phyloP scores from a whole-genome alignment of 1,140 invertebrate genomes.

The Orussus abietinus region DNA sequence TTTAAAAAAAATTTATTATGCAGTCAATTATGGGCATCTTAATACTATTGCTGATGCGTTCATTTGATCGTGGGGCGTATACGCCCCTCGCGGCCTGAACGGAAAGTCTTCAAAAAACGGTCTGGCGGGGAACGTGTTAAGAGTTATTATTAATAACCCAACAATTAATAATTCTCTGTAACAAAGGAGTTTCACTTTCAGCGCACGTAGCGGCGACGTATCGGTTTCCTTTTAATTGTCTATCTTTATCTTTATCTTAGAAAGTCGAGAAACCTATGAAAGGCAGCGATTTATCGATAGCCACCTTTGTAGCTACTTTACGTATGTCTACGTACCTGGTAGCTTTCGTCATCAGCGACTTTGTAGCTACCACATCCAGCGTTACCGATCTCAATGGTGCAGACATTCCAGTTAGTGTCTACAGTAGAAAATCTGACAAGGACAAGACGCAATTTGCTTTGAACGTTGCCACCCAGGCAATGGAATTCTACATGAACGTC shows the following conservation, averaged over 20 bases:
- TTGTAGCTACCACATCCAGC: constrained; percentile 45
- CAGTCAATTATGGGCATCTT: no score
- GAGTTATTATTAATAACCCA: no score
- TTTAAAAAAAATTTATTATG: no score
- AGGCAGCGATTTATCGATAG: constrained; percentile 3
- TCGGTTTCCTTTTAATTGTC: no score
- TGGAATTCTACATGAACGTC: constrained; percentile 79
- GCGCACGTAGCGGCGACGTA: no score
- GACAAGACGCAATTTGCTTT: constrained; percentile 75
- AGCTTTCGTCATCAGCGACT: constrained; percentile 77
- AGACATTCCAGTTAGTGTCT: constrained; percentile 61
- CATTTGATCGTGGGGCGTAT: no score
- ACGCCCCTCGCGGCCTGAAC: no score
- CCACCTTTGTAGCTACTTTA: constrained; percentile 57
- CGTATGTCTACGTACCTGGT: constrained; percentile 83
- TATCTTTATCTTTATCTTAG: constrained; percentile 1
- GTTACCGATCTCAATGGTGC: constrained; percentile 11
- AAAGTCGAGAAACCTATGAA: background rate
- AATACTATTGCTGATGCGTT: no score
- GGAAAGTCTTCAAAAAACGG: no score
- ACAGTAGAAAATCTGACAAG: constrained; percentile 64
- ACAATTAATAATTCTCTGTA: no score
- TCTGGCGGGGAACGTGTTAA: no score
- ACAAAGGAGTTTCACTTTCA: no score
- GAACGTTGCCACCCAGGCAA: constrained; percentile 65